These are phyloP conservation scores for Noctua comes DNA, from an alignment of 2,888 invertebrate species.

Conservation along the genomic window DNA sequence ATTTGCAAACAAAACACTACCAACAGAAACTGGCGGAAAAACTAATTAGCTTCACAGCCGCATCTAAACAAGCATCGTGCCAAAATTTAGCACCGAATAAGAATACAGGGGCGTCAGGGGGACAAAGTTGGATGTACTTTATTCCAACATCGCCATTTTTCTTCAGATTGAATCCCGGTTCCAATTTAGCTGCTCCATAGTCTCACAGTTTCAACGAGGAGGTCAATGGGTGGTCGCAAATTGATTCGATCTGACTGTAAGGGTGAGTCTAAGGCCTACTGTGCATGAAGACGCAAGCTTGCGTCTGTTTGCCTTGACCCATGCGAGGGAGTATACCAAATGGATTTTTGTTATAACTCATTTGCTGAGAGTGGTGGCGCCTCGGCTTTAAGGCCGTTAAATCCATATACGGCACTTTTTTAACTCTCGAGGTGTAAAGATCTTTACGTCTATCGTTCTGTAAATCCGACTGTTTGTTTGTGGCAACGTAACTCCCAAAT, in stretches of 20 bases:
- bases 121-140: constrained; percentile 57
- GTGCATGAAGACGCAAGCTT: background rate
- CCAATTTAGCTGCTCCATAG: constrained; percentile 61
- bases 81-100: constrained; percentile 62
- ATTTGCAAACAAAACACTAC: constrained; percentile 43
- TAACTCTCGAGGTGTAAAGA: background rate
- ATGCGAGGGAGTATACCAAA: background rate
- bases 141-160: constrained; percentile 60
- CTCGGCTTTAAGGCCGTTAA: background rate
- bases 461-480: background rate
- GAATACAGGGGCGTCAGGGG: constrained; percentile 23
- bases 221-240: constrained; percentile 66
- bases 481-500: background rate
- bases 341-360: background rate
- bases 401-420: background rate
- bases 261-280: constrained; percentile 19
- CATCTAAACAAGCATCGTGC: constrained; percentile 51
- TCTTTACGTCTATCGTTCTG: background rate
- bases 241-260: constrained; percentile 55
- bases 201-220: constrained; percentile 52
- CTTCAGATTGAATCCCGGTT: constrained; percentile 65
- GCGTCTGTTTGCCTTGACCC: background rate
- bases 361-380: background rate
- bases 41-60: constrained; percentile 55
- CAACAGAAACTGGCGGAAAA: constrained; percentile 27